phyloP scores from a whole-genome alignment of 1,140 invertebrate species.

The Drosophila navojoa region DNA sequence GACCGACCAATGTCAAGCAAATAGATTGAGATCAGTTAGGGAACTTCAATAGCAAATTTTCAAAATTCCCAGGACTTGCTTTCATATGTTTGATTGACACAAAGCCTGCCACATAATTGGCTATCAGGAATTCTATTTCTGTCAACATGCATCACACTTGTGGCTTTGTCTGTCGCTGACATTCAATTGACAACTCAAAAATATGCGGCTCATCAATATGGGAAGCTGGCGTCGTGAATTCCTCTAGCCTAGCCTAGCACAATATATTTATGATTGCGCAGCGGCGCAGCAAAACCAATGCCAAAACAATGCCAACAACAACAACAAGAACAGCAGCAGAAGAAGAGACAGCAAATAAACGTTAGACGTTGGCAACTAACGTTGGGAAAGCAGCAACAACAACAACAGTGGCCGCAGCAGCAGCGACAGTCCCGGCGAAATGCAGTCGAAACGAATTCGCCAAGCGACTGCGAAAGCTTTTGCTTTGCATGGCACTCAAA shows the following conservation, averaged over 20 bases:
- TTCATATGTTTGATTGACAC: slow-evolving; percentile 3
- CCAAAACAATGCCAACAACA: slow-evolving; percentile 1
- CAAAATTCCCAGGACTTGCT: no score
- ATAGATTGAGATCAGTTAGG: no score
- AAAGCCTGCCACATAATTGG: slow-evolving; percentile 22
- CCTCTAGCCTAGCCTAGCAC: slow-evolving; percentile 57
- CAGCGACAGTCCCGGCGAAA: slow-evolving; percentile 33
- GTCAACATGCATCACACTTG: slow-evolving; percentile 29
- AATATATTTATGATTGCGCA: slow-evolving; percentile 75
- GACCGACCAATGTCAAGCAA: not conserved
- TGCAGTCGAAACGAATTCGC: slow-evolving; percentile 31
- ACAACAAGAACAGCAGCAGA: slow-evolving; percentile 8
- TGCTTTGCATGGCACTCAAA: slow-evolving; percentile 23
- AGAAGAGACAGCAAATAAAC: slow-evolving; percentile 27
- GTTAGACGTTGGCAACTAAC: slow-evolving; percentile 47
- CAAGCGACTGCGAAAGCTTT: slow-evolving; percentile 50
- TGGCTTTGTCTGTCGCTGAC: slow-evolving; percentile 18
- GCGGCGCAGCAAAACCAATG: slow-evolving; percentile 26
- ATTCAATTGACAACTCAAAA: slow-evolving; percentile 3
- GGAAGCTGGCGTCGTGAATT: slow-evolving; percentile 1
- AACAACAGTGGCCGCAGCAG: slow-evolving; percentile 30
- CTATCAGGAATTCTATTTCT: not conserved
- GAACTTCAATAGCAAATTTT: no score
- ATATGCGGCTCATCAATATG: slow-evolving; percentile 21
- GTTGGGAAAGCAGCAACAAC: slow-evolving; percentile 12